Conservation (phyloP, 2,888 invertebrate genomes). For the Acrobasis suavella region DNA sequence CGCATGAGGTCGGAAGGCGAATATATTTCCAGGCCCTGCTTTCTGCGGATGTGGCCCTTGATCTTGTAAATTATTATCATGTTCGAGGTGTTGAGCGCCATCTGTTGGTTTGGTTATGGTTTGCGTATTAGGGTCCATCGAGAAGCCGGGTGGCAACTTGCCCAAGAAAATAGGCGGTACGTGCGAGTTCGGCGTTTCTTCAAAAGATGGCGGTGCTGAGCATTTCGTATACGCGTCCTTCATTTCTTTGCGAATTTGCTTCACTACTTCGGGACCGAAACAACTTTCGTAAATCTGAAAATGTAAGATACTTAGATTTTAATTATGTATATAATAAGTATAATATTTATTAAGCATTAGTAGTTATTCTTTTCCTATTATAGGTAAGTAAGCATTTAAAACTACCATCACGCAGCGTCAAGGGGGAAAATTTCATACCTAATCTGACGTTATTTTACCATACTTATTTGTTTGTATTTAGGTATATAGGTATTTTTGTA, state of each 20-base stretch:
- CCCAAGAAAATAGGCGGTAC: constrained; percentile 66
- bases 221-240: constrained; percentile 86
- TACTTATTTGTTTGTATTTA: too few relatives aligned
- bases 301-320: not conserved
- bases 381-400: too few relatives aligned
- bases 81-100: constrained; percentile 65
- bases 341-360: too few relatives aligned
- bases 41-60: constrained; percentile 63
- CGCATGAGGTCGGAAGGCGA: constrained; percentile 79
- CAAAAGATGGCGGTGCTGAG: constrained; percentile 77
- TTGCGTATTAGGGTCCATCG: constrained; percentile 71
- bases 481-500: too few relatives aligned
- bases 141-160: constrained; percentile 71
- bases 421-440: too few relatives aligned
- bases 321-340: too few relatives aligned
- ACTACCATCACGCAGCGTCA: too few relatives aligned
- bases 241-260: constrained; percentile 86
- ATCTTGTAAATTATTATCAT: constrained; percentile 53
- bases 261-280: constrained; percentile 85
- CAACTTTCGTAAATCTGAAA: constrained; percentile 87
- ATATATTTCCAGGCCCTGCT: constrained; percentile 61
- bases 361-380: too few relatives aligned
- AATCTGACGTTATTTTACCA: too few relatives aligned
- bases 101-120: constrained; percentile 72
- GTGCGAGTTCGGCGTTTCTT: constrained; percentile 60